A percentile compares a stretch with the other conserved stretches of the same genome.
Conservation (phyloP, 2,888 invertebrate species). For the Muschampia plurimacula region DNA sequence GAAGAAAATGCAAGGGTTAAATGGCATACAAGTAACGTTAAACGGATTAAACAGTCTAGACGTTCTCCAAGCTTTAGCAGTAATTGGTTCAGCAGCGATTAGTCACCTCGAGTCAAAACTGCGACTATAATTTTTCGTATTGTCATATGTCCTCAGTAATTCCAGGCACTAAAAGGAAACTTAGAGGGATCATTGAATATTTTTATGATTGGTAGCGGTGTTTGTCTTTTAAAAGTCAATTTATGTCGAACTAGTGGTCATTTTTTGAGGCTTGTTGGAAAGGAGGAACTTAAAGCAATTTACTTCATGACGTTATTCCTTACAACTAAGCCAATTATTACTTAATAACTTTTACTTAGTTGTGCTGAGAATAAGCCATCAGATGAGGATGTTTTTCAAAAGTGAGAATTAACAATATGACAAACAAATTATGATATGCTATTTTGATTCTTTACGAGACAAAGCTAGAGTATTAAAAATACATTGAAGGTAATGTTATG, state of each 20-base stretch:
- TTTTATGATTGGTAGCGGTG: not conserved
- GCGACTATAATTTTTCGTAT: conserved; percentile 2
- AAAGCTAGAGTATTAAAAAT: no score
- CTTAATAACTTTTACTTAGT: not conserved
- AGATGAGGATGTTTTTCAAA: no score
- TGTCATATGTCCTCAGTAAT: not conserved
- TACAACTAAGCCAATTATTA: not conserved
- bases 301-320: no score
- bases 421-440: no score
- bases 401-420: no score
- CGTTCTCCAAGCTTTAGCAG: conserved; percentile 9
- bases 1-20: not conserved
- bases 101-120: conserved; percentile 15
- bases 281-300: no score
- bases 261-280: no score
- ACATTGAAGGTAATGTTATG: not conserved
- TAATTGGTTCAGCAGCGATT: conserved; percentile 16
- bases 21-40: not conserved
- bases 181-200: not conserved
- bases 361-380: not conserved
- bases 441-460: no score
- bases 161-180: not conserved
- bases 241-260: no score
- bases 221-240: no score
- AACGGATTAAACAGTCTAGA: conserved; percentile 14